A percentile compares a stretch with the other conserved stretches of the same genome.
Evolutionary conservation across 1,140 invertebrate genomes (phyloP).

Genomic region (Triops cancriformis): DNA sequence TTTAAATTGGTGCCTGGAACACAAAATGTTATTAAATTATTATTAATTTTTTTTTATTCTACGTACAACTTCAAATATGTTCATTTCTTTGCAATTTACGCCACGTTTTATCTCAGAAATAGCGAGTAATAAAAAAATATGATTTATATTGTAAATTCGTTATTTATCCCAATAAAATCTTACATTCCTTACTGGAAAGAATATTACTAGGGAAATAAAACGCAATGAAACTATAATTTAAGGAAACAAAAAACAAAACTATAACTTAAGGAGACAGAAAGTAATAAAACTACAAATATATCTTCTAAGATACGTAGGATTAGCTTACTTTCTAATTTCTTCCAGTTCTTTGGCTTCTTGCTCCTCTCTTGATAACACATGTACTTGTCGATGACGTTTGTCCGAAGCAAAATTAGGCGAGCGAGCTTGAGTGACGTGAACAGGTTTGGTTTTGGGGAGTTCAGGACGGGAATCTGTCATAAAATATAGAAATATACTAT

Average conservation of each 20-base stretch:
- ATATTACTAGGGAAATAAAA: too few relatives aligned
- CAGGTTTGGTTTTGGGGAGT: neutral
- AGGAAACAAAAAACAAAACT: too few relatives aligned
- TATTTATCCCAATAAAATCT: too few relatives aligned
- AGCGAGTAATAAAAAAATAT: too few relatives aligned
- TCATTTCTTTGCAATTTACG: too few relatives aligned
- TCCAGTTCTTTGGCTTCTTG: conserved; percentile 17
- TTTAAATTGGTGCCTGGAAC: conserved; percentile 20
- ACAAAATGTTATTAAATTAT: neutral
- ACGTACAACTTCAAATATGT: too few relatives aligned
- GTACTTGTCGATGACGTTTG: conserved; percentile 18
- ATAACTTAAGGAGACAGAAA: neutral
- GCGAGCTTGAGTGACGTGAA: conserved; percentile 11
- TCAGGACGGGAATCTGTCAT: neutral
- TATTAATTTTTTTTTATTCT: neutral
- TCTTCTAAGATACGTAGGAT: neutral
- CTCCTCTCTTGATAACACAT: conserved; percentile 11
- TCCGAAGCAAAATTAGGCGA: conserved; percentile 2
- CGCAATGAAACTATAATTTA: too few relatives aligned
- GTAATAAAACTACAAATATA: neutral
- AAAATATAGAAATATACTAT: neutral
- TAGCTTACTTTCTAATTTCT: conserved; percentile 24
- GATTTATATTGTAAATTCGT: too few relatives aligned
- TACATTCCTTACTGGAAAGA: too few relatives aligned
- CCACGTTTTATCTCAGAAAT: too few relatives aligned